phyloP scores from a whole-genome alignment of 1,140 invertebrate species.

The Elymnias hypermnestra region DNA sequence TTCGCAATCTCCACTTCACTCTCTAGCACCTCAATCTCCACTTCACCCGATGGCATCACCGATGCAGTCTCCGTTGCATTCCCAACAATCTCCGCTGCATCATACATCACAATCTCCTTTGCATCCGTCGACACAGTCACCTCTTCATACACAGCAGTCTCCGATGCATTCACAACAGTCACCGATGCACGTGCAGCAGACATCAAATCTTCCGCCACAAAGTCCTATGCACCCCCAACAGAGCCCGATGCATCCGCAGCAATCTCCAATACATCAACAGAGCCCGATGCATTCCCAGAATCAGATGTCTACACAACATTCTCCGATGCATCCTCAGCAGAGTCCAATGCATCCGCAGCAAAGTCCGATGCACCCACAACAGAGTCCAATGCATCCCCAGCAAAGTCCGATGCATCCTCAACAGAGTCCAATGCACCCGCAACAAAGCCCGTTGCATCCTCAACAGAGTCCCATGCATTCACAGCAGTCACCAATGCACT shows the following conservation, averaged over 20 bases:
- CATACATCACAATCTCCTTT: slow-evolving; percentile 76
- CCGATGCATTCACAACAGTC: slow-evolving; percentile 65
- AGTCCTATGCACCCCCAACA: slow-evolving; percentile 74
- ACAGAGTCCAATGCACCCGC: slow-evolving; percentile 64
- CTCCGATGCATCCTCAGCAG: slow-evolving; percentile 66
- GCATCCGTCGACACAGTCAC: slow-evolving; percentile 72
- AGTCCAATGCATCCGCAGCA: slow-evolving; percentile 48
- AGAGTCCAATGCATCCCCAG: slow-evolving; percentile 59
- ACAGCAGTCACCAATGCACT: slow-evolving; percentile 61
- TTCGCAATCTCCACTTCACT: slow-evolving; percentile 61
- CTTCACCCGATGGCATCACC: slow-evolving; percentile 74
- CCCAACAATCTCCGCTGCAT: slow-evolving; percentile 70
- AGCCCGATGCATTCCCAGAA: slow-evolving; percentile 58
- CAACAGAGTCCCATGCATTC: slow-evolving; percentile 59
- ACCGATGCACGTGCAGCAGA: slow-evolving; percentile 68
- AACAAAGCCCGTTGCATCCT: slow-evolving; percentile 68
- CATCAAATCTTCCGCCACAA: slow-evolving; percentile 70
- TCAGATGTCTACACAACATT: slow-evolving; percentile 49
- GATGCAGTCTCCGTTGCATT: slow-evolving; percentile 75
- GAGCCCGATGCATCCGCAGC: slow-evolving; percentile 63
- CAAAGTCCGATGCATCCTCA: slow-evolving; percentile 59
- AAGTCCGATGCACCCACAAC: slow-evolving; percentile 53
- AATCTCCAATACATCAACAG: slow-evolving; percentile 70
- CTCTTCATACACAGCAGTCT: slow-evolving; percentile 66
- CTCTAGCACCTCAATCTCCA: slow-evolving; percentile 75